Conservation (phyloP, 2,797 vertebrate genomes). For the Petrocephalus sullivani region DNA sequence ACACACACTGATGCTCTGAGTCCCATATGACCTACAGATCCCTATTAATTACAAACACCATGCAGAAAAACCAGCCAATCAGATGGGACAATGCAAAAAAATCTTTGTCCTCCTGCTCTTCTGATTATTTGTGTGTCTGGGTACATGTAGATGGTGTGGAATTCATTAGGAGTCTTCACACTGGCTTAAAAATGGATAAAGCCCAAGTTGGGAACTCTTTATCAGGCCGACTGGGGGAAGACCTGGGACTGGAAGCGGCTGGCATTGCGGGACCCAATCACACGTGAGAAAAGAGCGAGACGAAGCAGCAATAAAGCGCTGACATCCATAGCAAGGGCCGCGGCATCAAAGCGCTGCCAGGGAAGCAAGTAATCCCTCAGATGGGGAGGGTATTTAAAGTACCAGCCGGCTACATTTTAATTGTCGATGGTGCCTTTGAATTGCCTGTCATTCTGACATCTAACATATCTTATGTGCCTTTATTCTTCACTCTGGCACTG, state of each 20-base stretch:
- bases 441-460: conserved; percentile 36
- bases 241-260: neutral
- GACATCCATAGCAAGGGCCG: conserved; percentile 33
- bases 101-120: neutral
- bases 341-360: conserved; percentile 35
- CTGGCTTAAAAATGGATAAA: neutral
- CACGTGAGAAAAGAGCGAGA: neutral
- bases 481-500: conserved; percentile 22
- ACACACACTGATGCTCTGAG: neutral
- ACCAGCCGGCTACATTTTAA: conserved; percentile 38
- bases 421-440: conserved; percentile 43
- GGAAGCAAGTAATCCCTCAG: conserved; percentile 34
- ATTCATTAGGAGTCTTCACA: neutral
- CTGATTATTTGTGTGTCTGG: conserved; percentile 22
- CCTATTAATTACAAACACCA: neutral
- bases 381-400: conserved; percentile 36
- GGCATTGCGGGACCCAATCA: neutral
- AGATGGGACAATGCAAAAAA: neutral
- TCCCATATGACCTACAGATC: neutral
- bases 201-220: neutral
- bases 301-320: neutral
- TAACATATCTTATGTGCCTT: conserved; percentile 34
- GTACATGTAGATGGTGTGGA: conserved; percentile 31
- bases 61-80: neutral
- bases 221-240: neutral